A percentile compares a stretch with the other conserved stretches of the same genome.
Evolutionary conservation across 2,888 invertebrate species (phyloP).

Genomic region (Phragmatobia fuliginosa): DNA sequence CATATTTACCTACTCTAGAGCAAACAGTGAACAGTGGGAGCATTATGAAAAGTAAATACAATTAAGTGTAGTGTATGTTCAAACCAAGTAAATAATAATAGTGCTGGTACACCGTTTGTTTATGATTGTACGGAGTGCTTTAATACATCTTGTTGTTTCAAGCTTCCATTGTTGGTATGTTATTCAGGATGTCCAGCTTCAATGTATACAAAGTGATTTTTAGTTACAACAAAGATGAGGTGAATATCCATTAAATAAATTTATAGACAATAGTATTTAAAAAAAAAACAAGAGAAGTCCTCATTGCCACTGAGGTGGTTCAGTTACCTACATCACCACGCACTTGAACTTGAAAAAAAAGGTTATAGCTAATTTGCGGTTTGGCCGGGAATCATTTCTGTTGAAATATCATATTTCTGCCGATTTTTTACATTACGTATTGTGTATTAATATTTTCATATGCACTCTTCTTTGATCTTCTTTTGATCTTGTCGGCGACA

Average conservation of each 20-base stretch:
- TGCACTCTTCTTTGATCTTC: too few relatives aligned
- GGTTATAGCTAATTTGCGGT: too few relatives aligned
- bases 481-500: too few relatives aligned
- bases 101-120: conserved; percentile 27
- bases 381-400: too few relatives aligned
- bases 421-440: background rate
- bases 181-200: background rate
- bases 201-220: background rate
- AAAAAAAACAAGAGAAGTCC: too few relatives aligned
- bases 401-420: too few relatives aligned
- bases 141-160: background rate
- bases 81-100: conserved; percentile 27
- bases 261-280: too few relatives aligned
- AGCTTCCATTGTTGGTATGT: background rate
- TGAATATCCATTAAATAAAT: too few relatives aligned
- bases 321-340: too few relatives aligned
- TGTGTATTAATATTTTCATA: background rate
- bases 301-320: too few relatives aligned
- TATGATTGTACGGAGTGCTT: background rate
- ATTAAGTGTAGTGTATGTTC: conserved; percentile 28
- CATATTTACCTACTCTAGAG: conserved; percentile 5
- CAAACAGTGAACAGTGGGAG: background rate
- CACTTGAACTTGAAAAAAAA: too few relatives aligned
- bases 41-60: conserved; percentile 35
- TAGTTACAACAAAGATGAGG: background rate